Base-by-base conservation (phyloP, 2,888 invertebrate species). In the Acleris cristana region DNA sequence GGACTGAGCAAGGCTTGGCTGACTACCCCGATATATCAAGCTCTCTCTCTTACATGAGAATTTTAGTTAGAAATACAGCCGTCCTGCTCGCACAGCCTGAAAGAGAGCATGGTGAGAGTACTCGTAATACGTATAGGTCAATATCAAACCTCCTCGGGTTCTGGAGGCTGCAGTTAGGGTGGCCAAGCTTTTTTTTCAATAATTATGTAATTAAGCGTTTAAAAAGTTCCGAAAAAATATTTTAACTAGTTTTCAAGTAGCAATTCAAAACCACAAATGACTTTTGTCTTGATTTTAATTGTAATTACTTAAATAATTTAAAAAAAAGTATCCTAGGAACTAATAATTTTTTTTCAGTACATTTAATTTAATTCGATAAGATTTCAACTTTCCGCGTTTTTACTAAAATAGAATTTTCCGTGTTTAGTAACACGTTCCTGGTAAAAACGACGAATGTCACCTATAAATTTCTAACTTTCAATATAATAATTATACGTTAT, bases 61-160 rank as follows among this genome's bases (percentile, higher is more conserved):
- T 76, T 74, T 70, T 68, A 72, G 73, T 71, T 70, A 73, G 71
- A 76, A 70, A 71, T 65, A 63, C 82, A 52, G 63, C 72, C 64
- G 51, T 89, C 90, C 79, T 84, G 59, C 76, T 90, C 81, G 52
- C 82, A 76, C 90, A 74, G 74, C 81, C 87, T 88, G 86, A 90
- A 89, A 90, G 85, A 84, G 87, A 85, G 85, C 81, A 82, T 77
- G 75, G 76, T 70, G 84, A 87, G 86, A 87, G 85, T 88, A 82
- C 87, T 90, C 85, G 88, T 90, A 90, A 87, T 92, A 92, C 87
- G 92, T 92, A 92, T 92, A 92, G 92, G 92, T 92, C 92, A 92
- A 92, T 92, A 92, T 92, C 89, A 91, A 90, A 89, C 88, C 90
- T 91, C 84, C 90, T 90, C 89, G 89, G 90, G 87, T 84, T 85